Conservation (phyloP, 2,888 invertebrate species). For the Adineta ricciae region DNA sequence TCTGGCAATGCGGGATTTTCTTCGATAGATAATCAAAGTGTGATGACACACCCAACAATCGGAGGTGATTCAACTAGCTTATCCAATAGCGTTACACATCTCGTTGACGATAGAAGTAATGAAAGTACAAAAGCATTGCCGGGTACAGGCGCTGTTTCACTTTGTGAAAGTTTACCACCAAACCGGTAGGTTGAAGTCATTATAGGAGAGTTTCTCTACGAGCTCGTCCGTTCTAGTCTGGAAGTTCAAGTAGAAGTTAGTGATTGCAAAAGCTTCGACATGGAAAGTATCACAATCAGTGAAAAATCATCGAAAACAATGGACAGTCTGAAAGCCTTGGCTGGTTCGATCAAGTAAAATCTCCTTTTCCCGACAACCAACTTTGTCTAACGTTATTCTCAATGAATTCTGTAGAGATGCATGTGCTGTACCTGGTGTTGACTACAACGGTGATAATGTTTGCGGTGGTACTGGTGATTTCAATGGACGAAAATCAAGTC, state of each 20-base stretch:
- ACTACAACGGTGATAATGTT: background rate
- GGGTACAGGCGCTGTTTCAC: background rate
- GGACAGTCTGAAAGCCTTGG: slow-evolving; percentile 13
- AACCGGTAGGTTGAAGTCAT: slow-evolving; percentile 4
- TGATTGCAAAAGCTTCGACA: slow-evolving; percentile 19
- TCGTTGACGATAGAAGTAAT: background rate
- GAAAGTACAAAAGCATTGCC: background rate
- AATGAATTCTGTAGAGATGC: slow-evolving; percentile 1
- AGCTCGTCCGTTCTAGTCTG: background rate
- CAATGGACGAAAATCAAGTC: background rate
- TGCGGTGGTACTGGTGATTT: background rate
- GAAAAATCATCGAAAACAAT: slow-evolving; percentile 21
- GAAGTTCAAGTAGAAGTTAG: slow-evolving; percentile 14
- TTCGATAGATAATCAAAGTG: background rate
- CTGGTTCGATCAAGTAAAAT: slow-evolving; percentile 6
- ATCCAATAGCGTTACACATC: slow-evolving; percentile 6
- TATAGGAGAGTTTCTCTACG: too few species aligned
- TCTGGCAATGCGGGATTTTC: background rate
- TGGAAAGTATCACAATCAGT: slow-evolving; percentile 8
- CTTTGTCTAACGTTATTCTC: too few species aligned
- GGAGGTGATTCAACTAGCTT: background rate
- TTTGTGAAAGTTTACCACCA: slow-evolving; percentile 19
- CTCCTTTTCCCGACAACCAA: too few species aligned
- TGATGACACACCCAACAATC: background rate
- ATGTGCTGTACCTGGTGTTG: background rate